Evolutionary conservation across 2,888 invertebrate genomes (phyloP).

Genomic region (Mystacides longicornis): DNA sequence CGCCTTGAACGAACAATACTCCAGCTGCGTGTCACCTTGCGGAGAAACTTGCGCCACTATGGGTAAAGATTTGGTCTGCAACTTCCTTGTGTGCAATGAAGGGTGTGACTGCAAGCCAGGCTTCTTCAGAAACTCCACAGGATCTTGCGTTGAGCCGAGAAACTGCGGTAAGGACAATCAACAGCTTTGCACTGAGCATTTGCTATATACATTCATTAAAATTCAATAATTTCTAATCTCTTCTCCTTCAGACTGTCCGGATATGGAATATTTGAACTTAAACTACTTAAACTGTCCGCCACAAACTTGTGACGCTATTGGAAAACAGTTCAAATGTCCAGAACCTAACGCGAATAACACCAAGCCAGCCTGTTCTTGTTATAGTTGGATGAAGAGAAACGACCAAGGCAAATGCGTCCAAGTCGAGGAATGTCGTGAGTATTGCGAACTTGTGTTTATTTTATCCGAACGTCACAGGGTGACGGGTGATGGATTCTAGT

Average conservation of each 20-base stretch:
- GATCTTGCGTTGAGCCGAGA: constrained; percentile 16
- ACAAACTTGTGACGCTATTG: constrained; percentile 7
- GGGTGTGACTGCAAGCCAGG: constrained; percentile 23
- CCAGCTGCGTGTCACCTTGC: constrained; percentile 17
- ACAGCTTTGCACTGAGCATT: too few species aligned
- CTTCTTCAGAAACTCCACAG: constrained; percentile 18
- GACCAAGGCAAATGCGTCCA: constrained; percentile 8
- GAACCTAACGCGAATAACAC: constrained; percentile 4
- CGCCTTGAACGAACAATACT: constrained; percentile 11
- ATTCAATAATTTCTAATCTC: too few species aligned
- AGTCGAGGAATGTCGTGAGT: constrained; percentile 11
- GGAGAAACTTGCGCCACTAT: constrained; percentile 17
- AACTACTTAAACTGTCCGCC: constrained; percentile 12
- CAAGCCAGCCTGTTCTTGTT: constrained; percentile 11
- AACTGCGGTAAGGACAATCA: constrained; percentile 19
- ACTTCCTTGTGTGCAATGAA: constrained; percentile 19
- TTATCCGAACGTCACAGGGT: too few species aligned
- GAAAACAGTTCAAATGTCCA: constrained; percentile 5
- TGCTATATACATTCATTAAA: too few species aligned
- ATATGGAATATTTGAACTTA: neutral
- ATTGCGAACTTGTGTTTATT: too few species aligned
- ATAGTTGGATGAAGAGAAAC: neutral
- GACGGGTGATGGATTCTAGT: too few species aligned
- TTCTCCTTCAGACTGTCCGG: constrained; percentile 4
- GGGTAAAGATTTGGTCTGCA: constrained; percentile 18